Conservation (phyloP, 1,140 invertebrate genomes). For the Drosophila asahinai region DNA sequence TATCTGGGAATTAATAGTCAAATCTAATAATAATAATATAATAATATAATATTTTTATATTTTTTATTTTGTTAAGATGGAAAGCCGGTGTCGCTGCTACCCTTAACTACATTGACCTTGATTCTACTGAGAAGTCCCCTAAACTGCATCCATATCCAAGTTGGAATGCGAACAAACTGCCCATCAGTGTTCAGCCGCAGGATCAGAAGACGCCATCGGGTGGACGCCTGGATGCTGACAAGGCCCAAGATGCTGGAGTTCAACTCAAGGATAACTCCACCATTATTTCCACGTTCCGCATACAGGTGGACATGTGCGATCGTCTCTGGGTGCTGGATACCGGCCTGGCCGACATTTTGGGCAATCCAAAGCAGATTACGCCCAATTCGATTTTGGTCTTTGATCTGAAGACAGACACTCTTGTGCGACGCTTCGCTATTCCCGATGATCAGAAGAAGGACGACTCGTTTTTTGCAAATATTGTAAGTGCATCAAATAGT, state of each 20-base stretch:
- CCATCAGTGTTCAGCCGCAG: constrained; percentile 82
- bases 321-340: constrained; percentile 91
- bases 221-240: constrained; percentile 80
- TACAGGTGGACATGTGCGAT: constrained; percentile 89
- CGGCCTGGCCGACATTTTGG: constrained; percentile 90
- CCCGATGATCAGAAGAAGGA: constrained; percentile 89
- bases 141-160: constrained; percentile 89
- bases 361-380: constrained; percentile 87
- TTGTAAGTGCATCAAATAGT: constrained; percentile 85
- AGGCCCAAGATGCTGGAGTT: constrained; percentile 70
- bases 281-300: constrained; percentile 89
- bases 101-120: constrained; percentile 89
- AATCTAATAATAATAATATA: no score
- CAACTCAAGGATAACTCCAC: constrained; percentile 86
- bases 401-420: constrained; percentile 90
- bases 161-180: constrained; percentile 88
- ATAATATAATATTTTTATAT: no score
- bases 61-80: constrained; percentile 86
- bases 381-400: constrained; percentile 89
- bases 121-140: constrained; percentile 87
- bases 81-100: constrained; percentile 90
- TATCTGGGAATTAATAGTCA: no score
- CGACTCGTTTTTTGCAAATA: constrained; percentile 90
- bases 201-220: constrained; percentile 67
- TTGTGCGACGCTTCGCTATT: constrained; percentile 88